Evolutionary conservation across 2,888 invertebrate genomes (phyloP).

Genomic region (Heliconius hortense): DNA sequence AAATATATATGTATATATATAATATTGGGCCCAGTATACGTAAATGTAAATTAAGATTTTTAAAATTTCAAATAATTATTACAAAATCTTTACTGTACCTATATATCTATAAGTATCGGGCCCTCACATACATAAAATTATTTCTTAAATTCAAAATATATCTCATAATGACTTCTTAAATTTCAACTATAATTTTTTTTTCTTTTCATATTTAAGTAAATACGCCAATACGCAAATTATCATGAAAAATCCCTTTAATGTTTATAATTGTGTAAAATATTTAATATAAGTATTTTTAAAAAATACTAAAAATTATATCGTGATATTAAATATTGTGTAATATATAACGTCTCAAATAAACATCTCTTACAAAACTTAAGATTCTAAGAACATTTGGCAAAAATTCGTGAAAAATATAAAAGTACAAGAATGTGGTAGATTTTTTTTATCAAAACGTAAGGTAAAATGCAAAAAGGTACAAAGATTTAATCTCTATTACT

Average conservation of each 20-base stretch:
- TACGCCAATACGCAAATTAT: conserved; percentile 7
- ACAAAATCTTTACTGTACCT: not conserved
- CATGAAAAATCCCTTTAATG: not conserved
- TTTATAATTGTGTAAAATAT: too few relatives aligned
- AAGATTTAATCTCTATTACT: too few relatives aligned
- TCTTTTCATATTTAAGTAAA: not conserved
- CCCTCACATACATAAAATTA: not conserved
- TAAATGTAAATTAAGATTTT: not conserved
- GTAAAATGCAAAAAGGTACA: not conserved
- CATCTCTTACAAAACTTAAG: not conserved
- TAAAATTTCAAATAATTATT: not conserved
- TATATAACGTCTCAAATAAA: not conserved
- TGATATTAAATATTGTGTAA: not conserved
- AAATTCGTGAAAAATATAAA: not conserved
- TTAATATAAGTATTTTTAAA: too few relatives aligned
- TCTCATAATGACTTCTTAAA: not conserved
- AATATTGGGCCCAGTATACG: conserved; percentile 10
- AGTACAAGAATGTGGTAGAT: not conserved
- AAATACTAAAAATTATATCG: too few relatives aligned
- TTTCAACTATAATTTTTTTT: not conserved
- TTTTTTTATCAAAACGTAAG: not conserved
- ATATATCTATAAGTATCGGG: not conserved
- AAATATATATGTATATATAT: not conserved
- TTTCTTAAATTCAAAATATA: not conserved
- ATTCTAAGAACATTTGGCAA: not conserved